Conservation (phyloP, 2,113 vertebrate genomes). For the Myrmecophaga tridactyla region DNA sequence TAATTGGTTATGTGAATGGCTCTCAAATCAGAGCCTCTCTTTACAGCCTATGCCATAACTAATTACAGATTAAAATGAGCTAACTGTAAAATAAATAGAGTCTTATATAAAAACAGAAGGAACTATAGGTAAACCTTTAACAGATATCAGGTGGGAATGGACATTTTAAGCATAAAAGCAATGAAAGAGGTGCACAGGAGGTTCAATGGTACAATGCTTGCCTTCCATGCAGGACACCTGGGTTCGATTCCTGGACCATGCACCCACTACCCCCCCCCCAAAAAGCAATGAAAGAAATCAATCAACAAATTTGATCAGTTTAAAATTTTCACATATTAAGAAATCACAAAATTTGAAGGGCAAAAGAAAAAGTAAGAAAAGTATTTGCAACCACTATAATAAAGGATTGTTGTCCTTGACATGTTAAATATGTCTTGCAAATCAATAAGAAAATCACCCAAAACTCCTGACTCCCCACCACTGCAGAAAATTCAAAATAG, state of each 20-base stretch:
- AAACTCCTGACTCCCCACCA: not conserved
- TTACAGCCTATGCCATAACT: not conserved
- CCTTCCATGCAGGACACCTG: too few relatives aligned
- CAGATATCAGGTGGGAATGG: not conserved
- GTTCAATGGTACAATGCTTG: too few relatives aligned
- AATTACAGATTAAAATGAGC: not conserved
- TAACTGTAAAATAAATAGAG: conserved; percentile 25
- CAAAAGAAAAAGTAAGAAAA: conserved; percentile 17
- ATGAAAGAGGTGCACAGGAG: too few relatives aligned
- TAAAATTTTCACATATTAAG: not conserved
- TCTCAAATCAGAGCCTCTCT: not conserved
- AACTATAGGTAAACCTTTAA: not conserved
- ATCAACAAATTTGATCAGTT: not conserved
- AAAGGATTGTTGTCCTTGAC: not conserved
- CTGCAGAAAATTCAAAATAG: conserved; percentile 11
- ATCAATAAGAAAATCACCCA: not conserved
- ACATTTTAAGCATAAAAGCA: not conserved
- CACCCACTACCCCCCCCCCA: too few relatives aligned
- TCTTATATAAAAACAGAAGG: conserved; percentile 31
- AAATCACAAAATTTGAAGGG: conserved; percentile 20
- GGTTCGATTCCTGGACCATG: too few relatives aligned
- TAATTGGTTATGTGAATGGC: not conserved
- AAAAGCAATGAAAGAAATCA: conserved; percentile 14
- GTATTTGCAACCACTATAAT: not conserved
- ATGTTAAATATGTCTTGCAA: not conserved